phyloP scores from a whole-genome alignment of 2,797 vertebrate species.

The Sebastes oblongus region DNA sequence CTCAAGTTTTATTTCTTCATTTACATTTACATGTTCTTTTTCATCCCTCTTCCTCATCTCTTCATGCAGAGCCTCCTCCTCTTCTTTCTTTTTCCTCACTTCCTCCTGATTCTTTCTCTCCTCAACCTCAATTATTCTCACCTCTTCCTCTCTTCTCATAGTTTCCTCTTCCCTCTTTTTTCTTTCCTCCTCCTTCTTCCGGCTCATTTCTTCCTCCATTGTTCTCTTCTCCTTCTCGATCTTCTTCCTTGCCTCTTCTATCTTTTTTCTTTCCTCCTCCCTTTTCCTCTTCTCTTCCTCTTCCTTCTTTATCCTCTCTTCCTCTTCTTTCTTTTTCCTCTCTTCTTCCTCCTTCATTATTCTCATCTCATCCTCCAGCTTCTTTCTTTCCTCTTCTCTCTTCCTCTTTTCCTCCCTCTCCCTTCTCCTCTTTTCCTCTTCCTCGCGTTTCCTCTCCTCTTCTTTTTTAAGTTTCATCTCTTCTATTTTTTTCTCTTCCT shows the following conservation, averaged over 20 bases:
- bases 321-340: conserved; percentile 22
- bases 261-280: conserved; percentile 8
- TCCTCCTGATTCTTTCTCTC: background rate
- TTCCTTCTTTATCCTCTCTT: background rate
- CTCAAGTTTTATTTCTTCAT: background rate
- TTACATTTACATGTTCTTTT: background rate
- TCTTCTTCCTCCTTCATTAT: conserved; percentile 66
- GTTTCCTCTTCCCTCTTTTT: background rate
- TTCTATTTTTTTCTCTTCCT: conserved; percentile 41
- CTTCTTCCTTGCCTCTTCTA: background rate
- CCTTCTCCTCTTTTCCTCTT: conserved; percentile 48
- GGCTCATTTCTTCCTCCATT: conserved; percentile 61
- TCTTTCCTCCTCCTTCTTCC: conserved; percentile 55
- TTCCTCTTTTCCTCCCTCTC: conserved; percentile 31
- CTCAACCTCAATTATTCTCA: background rate
- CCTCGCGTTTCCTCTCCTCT: background rate
- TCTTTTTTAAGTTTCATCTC: background rate
- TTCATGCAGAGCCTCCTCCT: background rate
- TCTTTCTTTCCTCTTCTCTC: conserved; percentile 26
- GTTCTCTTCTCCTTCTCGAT: background rate
- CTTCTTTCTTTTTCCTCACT: background rate
- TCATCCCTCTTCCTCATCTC: background rate
- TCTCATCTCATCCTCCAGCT: conserved; percentile 57
- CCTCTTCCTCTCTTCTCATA: background rate
- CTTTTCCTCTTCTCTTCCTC: background rate